These are phyloP conservation scores for Psophia crepitans DNA, from an alignment of 2,113 vertebrate genomes.

Conservation along the genomic window DNA sequence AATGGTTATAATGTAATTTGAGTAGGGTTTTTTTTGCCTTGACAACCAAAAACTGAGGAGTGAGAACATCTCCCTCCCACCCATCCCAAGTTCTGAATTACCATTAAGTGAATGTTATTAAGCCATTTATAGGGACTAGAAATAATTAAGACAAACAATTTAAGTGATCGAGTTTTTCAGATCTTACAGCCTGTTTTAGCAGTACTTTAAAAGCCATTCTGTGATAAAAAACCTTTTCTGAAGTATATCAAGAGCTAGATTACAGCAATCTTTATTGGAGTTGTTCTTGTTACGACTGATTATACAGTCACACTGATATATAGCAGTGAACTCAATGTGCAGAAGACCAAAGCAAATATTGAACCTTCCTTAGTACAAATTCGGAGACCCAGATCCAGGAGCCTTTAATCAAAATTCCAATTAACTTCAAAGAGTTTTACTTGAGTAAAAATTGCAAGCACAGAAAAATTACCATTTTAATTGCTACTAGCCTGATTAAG, in stretches of 20 bases:
- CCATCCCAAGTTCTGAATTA: neutral
- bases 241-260: slow-evolving; percentile 37
- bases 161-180: neutral
- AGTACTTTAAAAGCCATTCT: slow-evolving; percentile 1
- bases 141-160: slow-evolving; percentile 42
- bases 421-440: slow-evolving; percentile 58
- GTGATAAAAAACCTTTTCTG: slow-evolving; percentile 23
- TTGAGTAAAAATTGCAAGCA: slow-evolving; percentile 23
- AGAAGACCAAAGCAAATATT: slow-evolving; percentile 64
- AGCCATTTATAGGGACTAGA: neutral
- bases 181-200: slow-evolving; percentile 16
- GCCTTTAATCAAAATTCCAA: slow-evolving; percentile 60
- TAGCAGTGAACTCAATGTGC: neutral
- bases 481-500: slow-evolving; percentile 43
- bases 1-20: neutral
- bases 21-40: neutral
- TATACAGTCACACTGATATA: neutral
- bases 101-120: neutral
- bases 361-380: slow-evolving; percentile 43
- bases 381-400: slow-evolving; percentile 29
- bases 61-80: neutral
- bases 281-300: slow-evolving; percentile 24
- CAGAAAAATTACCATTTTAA: slow-evolving; percentile 60
- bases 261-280: slow-evolving; percentile 31
- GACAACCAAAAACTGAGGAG: neutral